phyloP scores from a whole-genome alignment of 2,888 invertebrate species.

The Hirtodrosophila confusa region DNA sequence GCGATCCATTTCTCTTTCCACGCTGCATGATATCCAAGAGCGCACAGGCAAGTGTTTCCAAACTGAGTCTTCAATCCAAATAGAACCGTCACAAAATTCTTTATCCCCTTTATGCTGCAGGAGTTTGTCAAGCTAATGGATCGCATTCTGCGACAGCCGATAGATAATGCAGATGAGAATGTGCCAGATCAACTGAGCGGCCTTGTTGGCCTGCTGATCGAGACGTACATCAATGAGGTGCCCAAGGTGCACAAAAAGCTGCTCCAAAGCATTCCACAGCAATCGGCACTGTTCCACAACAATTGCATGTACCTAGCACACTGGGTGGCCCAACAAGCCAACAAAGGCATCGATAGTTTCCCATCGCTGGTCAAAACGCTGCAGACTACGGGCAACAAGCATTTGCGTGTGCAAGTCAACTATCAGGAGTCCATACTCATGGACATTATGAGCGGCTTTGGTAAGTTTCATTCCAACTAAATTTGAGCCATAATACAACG shows the following conservation, averaged over 20 bases:
- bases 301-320: slow-evolving; percentile 95
- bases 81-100: neutral
- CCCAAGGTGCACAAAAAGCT: slow-evolving; percentile 92
- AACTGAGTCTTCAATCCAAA: neutral
- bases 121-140: slow-evolving; percentile 82
- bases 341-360: slow-evolving; percentile 85
- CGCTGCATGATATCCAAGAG: slow-evolving; percentile 84
- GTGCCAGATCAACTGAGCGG: slow-evolving; percentile 61
- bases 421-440: slow-evolving; percentile 90
- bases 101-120: slow-evolving; percentile 34
- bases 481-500: too few relatives aligned
- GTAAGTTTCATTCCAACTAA: slow-evolving; percentile 83
- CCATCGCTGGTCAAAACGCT: slow-evolving; percentile 89
- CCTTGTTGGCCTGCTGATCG: slow-evolving; percentile 86
- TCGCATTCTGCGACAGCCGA: slow-evolving; percentile 77
- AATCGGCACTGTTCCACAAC: slow-evolving; percentile 93
- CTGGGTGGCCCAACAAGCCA: slow-evolving; percentile 88
- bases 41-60: slow-evolving; percentile 81
- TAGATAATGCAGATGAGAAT: slow-evolving; percentile 37
- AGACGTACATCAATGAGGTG: slow-evolving; percentile 90
- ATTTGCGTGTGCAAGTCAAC: slow-evolving; percentile 90
- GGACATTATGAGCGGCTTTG: slow-evolving; percentile 90
- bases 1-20: slow-evolving; percentile 81
- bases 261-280: slow-evolving; percentile 93
- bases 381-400: slow-evolving; percentile 88